Conservation (phyloP, 35 echinoderm and acorn worm species). For the Amphiura filiformis region DNA sequence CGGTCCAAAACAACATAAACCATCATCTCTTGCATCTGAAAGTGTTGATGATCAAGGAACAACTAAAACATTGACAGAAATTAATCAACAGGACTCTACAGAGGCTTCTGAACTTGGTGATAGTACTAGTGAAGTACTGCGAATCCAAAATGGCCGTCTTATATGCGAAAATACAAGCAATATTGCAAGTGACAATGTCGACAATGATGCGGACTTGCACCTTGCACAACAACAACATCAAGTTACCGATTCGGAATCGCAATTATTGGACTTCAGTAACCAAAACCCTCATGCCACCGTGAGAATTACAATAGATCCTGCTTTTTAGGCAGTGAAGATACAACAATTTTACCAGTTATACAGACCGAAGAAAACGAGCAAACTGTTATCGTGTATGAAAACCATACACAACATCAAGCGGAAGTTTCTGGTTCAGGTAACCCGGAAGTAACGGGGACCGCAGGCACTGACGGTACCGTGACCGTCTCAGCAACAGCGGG, state of each 20-base stretch:
- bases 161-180: neutral
- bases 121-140: neutral
- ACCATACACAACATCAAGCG: neutral
- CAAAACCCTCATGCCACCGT: neutral
- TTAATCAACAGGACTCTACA: neutral
- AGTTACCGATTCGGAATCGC: neutral
- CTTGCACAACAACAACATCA: neutral
- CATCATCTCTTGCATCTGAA: neutral
- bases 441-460: constrained; percentile 5
- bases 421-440: neutral
- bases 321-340: neutral
- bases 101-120: neutral
- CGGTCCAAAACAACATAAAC: neutral
- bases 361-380: neutral
- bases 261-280: neutral
- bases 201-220: neutral
- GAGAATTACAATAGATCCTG: neutral
- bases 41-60: neutral
- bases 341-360: neutral
- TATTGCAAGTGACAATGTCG: neutral
- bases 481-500: too few relatives aligned
- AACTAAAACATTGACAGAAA: neutral
- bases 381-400: neutral
- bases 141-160: constrained; percentile 10
- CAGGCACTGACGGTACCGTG: neutral